These are phyloP conservation scores for Sturnira hondurensis DNA, from an alignment of 2,113 vertebrate species.

Conservation along the genomic window DNA sequence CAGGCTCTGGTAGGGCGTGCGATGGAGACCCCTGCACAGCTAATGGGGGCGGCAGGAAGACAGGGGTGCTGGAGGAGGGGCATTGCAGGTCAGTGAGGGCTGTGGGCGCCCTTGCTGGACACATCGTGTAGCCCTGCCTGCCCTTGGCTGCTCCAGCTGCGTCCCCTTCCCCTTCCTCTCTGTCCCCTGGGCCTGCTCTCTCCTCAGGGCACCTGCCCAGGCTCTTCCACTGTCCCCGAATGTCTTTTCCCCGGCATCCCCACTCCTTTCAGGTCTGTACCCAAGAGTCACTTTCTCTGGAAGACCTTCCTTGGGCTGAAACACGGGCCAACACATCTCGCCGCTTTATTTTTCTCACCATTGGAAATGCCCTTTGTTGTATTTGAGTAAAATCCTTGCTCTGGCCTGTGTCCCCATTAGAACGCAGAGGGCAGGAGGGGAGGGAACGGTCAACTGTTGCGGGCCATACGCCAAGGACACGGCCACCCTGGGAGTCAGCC, in stretches of 20 bases:
- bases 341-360: not conserved
- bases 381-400: not conserved
- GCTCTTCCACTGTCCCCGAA: not conserved
- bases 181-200: not conserved
- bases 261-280: not conserved
- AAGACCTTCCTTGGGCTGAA: not conserved
- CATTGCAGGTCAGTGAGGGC: not conserved
- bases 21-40: not conserved
- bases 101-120: rapidly evolving
- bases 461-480: not conserved
- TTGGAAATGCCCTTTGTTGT: not conserved
- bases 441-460: not conserved
- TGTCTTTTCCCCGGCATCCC: not conserved
- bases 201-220: not conserved
- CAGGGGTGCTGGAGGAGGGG: not conserved
- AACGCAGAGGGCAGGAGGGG: not conserved
- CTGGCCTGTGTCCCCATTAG: not conserved
- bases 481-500: not conserved
- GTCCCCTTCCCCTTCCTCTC: not conserved
- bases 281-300: not conserved
- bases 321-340: not conserved
- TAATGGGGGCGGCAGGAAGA: not conserved
- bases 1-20: not conserved
- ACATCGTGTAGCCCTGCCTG: too few relatives aligned
- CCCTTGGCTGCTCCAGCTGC: not conserved